A percentile compares a stretch with the other conserved stretches of the same genome.
Evolutionary conservation across 2,113 vertebrate genomes (phyloP).

Genomic region (Calidris pygmaea): DNA sequence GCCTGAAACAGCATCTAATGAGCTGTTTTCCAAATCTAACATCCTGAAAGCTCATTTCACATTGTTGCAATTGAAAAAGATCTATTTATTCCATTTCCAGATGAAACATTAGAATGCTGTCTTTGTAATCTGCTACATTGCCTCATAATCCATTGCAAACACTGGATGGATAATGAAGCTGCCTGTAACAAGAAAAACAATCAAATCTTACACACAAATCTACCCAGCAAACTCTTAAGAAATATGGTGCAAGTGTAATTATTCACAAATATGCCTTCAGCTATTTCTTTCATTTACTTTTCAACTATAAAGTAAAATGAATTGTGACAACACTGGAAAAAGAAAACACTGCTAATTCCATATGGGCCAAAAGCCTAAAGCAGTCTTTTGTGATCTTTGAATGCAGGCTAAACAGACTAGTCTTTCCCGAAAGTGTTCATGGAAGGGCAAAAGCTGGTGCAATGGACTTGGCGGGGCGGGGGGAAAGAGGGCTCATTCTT

Average conservation of each 20-base stretch:
- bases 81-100: constrained; percentile 12
- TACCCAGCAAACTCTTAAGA: constrained; percentile 3
- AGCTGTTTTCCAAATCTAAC: background rate
- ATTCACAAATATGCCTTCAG: constrained; percentile 47
- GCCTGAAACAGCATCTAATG: background rate
- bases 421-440: background rate
- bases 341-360: background rate
- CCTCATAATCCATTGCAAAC: constrained; percentile 31
- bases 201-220: constrained; percentile 1
- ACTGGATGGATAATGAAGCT: constrained; percentile 24
- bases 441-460: background rate
- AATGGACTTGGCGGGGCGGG: background rate
- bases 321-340: background rate
- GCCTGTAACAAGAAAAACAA: constrained; percentile 21
- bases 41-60: background rate
- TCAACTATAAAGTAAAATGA: constrained; percentile 35
- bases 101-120: constrained; percentile 32
- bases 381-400: background rate
- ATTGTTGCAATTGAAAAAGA: background rate
- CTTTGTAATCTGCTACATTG: background rate
- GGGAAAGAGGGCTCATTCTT: background rate
- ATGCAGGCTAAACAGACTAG: background rate
- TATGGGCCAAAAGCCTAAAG: background rate
- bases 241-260: constrained; percentile 52
- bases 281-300: constrained; percentile 60